Evolutionary conservation across 2,113 vertebrate species (phyloP).

Genomic region (Athene cunicularia): DNA sequence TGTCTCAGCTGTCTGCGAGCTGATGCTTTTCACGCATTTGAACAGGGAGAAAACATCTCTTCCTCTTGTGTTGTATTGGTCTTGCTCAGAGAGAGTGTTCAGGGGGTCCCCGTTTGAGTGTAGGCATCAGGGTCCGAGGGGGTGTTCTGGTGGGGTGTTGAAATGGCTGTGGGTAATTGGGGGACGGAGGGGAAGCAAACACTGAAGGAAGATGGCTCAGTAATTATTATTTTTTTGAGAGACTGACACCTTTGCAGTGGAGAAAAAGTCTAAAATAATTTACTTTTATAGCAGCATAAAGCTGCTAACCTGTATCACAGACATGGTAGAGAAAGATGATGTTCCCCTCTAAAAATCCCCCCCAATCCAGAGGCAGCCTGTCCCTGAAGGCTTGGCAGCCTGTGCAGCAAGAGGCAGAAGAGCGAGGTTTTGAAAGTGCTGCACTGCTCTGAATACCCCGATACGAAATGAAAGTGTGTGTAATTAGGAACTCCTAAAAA

Average conservation of each 20-base stretch:
- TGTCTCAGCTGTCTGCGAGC: neutral
- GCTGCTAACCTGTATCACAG: neutral
- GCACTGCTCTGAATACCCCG: neutral
- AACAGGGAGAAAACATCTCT: neutral
- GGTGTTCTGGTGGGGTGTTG: neutral
- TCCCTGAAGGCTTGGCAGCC: constrained; percentile 40
- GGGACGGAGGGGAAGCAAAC: neutral
- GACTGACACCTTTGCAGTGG: neutral
- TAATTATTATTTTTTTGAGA: neutral
- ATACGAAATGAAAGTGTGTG: neutral
- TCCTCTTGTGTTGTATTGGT: neutral
- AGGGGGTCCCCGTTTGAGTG: neutral
- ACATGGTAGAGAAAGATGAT: neutral
- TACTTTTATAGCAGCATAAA: neutral
- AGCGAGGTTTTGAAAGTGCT: neutral
- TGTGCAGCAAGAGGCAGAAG: constrained; percentile 31
- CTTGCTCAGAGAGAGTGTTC: neutral
- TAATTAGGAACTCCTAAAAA: neutral
- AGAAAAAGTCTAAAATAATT: neutral
- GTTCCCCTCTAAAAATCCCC: neutral
- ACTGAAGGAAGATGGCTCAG: neutral
- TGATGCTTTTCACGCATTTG: neutral
- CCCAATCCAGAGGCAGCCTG: neutral
- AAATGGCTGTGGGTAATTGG: neutral
- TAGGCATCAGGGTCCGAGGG: fast-evolving